phyloP scores from a whole-genome alignment of 2,113 vertebrate genomes.

The Clarias batrachus region DNA sequence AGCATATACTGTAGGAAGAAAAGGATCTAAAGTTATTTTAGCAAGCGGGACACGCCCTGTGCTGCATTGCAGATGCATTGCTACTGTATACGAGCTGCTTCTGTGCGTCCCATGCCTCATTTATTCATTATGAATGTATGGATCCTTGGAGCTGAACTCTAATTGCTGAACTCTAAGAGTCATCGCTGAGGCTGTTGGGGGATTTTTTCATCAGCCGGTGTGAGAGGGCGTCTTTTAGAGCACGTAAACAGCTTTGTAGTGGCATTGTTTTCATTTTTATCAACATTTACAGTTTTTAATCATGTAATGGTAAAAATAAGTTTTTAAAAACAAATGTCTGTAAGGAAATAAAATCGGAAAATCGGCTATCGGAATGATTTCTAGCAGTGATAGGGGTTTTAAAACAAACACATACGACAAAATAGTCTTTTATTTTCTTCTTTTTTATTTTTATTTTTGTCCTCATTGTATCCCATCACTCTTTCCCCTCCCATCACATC shows the following conservation, averaged over 20 bases:
- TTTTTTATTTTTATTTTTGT: neutral
- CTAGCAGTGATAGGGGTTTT: neutral
- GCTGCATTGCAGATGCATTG: constrained; percentile 69
- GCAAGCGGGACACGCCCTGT: constrained; percentile 52
- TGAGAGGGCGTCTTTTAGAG: neutral
- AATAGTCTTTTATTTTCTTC: neutral
- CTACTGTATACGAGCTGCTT: constrained; percentile 35
- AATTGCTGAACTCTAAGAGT: constrained; percentile 23
- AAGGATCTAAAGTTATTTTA: constrained; percentile 28
- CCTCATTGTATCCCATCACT: neutral
- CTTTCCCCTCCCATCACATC: neutral
- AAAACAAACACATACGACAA: neutral
- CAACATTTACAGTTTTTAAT: neutral
- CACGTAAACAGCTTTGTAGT: neutral
- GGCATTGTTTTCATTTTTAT: neutral
- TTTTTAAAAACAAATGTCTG: neutral
- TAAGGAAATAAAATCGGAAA: neutral
- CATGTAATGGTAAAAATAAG: too few relatives aligned
- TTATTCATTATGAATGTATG: constrained; percentile 57
- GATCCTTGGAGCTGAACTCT: constrained; percentile 17
- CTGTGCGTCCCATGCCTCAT: constrained; percentile 23
- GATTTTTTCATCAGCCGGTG: neutral
- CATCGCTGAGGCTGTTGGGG: constrained; percentile 4
- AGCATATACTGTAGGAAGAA: constrained; percentile 12
- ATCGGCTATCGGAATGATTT: neutral